A percentile compares a stretch with the other conserved stretches of the same genome.
Evolutionary conservation across 2,888 invertebrate genomes (phyloP).

Genomic region (Nineta flava): DNA sequence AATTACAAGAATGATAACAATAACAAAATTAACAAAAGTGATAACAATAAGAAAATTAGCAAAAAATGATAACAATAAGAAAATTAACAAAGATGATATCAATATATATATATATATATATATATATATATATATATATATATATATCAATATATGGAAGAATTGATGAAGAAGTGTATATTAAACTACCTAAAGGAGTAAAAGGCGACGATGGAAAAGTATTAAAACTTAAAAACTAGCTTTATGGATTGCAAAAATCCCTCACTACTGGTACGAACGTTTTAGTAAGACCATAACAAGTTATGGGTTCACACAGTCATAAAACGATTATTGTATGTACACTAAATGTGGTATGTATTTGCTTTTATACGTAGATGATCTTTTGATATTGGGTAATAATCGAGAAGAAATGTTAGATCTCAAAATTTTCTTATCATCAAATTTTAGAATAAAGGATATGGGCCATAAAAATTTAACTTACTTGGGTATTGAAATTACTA

Average conservation of each 20-base stretch:
- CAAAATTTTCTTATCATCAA: slow-evolving; percentile 3
- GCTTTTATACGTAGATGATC: slow-evolving; percentile 8
- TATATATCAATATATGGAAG: too few relatives aligned
- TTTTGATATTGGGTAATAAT: slow-evolving; percentile 5
- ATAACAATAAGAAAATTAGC: too few relatives aligned
- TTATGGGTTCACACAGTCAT: slow-evolving; percentile 8
- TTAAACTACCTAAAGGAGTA: slow-evolving; percentile 11
- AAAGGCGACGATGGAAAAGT: slow-evolving; percentile 10
- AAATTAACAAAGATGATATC: too few relatives aligned
- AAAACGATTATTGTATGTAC: too few relatives aligned
- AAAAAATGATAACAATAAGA: too few relatives aligned
- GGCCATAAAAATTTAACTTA: too few relatives aligned
- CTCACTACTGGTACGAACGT: slow-evolving; percentile 9
- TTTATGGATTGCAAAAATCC: slow-evolving; percentile 14
- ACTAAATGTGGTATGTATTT: background rate
- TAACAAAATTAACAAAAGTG: too few relatives aligned
- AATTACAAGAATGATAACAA: too few relatives aligned
- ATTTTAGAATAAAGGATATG: too few relatives aligned
- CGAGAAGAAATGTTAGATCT: slow-evolving; percentile 1
- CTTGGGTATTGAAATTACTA: too few relatives aligned
- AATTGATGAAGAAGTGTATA: too few relatives aligned
- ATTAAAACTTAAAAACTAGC: slow-evolving; percentile 13
- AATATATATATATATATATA: too few relatives aligned
- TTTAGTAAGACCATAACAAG: slow-evolving; percentile 7
- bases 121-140: slow-evolving; percentile 12